Conservation (phyloP, 2,113 vertebrate species). For the Colinus virginianus region DNA sequence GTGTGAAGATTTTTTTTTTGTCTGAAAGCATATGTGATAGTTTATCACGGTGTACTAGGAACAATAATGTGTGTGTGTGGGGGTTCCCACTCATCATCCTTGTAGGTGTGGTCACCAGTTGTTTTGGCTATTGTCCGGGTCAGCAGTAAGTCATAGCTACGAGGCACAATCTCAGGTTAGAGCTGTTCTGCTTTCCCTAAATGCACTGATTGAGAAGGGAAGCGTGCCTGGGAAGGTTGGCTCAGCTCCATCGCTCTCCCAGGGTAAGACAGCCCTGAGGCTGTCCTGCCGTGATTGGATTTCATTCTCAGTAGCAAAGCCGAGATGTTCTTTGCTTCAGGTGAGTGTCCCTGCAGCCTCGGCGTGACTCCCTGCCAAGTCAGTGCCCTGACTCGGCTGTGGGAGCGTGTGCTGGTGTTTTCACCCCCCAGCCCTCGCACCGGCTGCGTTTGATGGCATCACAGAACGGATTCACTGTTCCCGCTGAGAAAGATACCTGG, state of each 20-base stretch:
- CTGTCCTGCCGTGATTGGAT: neutral
- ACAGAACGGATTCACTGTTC: too few species aligned
- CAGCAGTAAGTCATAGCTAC: neutral
- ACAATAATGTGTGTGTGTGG: neutral
- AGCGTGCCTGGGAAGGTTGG: neutral
- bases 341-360: neutral
- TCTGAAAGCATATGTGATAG: neutral
- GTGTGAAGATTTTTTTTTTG: neutral
- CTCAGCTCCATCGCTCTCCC: neutral
- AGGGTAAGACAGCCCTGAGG: neutral
- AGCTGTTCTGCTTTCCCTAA: neutral
- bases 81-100: rapidly evolving
- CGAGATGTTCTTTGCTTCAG: neutral
- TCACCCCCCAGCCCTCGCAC: neutral
- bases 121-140: neutral
- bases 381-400: neutral
- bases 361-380: neutral
- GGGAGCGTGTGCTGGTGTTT: neutral
- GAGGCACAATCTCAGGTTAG: neutral
- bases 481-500: too few species aligned
- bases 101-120: neutral
- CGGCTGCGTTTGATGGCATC: neutral
- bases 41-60: neutral
- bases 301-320: neutral
- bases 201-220: neutral